These are phyloP conservation scores for Choreutis nemorana DNA, from an alignment of 2,888 invertebrate genomes.

Conservation along the genomic window DNA sequence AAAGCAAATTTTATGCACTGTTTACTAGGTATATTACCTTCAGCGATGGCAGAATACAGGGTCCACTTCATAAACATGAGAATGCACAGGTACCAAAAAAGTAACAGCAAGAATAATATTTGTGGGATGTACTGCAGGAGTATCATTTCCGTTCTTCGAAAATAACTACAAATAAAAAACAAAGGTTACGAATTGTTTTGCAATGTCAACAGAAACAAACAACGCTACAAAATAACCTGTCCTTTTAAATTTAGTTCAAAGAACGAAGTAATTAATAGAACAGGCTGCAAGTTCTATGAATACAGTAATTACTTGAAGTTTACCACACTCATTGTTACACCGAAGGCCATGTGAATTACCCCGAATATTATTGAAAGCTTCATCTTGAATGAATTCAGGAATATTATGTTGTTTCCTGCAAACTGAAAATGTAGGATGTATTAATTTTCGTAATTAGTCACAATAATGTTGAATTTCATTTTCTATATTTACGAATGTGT, in stretches of 20 bases:
- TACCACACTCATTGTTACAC: slow-evolving; percentile 71
- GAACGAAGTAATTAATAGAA: background rate
- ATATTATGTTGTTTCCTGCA: slow-evolving; percentile 72
- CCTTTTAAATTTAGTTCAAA: too few relatives aligned
- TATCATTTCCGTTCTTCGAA: slow-evolving; percentile 51
- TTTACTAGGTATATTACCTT: too few relatives aligned
- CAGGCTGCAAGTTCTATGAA: slow-evolving; percentile 43
- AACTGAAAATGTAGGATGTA: slow-evolving; percentile 38
- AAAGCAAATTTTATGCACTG: too few relatives aligned
- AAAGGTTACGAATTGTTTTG: slow-evolving; percentile 4
- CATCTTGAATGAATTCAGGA: slow-evolving; percentile 80
- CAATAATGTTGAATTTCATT: background rate
- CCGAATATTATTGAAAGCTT: slow-evolving; percentile 77
- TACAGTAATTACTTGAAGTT: slow-evolving; percentile 67
- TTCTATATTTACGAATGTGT: background rate
- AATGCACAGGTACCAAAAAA: slow-evolving; percentile 74
- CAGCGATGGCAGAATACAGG: slow-evolving; percentile 51
- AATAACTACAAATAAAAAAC: slow-evolving; percentile 40
- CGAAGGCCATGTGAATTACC: slow-evolving; percentile 77
- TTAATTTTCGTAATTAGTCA: background rate
- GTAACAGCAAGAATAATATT: slow-evolving; percentile 69
- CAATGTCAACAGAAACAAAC: background rate
- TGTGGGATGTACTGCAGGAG: slow-evolving; percentile 75
- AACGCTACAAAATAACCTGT: background rate
- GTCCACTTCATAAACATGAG: slow-evolving; percentile 78